A percentile compares a stretch with the other conserved stretches of the same genome.
phyloP scores from a whole-genome alignment of 2,797 vertebrate species.

The Sternarchorhynchus goeldii region DNA sequence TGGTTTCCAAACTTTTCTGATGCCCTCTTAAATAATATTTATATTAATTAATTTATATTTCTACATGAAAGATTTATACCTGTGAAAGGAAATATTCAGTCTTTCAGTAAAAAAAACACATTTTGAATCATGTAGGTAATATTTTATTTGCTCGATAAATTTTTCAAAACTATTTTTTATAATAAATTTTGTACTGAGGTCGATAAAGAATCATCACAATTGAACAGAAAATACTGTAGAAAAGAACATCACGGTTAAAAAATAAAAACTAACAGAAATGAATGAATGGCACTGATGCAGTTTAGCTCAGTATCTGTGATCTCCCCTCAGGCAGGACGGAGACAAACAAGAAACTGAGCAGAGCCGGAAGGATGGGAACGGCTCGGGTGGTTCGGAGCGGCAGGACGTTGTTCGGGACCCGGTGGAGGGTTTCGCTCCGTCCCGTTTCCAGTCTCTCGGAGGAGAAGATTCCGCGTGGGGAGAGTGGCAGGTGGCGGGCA shows the following conservation, averaged over 20 bases:
- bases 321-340: slow-evolving; percentile 41
- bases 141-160: slow-evolving; percentile 67
- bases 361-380: slow-evolving; percentile 75
- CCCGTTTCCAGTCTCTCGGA: slow-evolving; percentile 55
- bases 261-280: slow-evolving; percentile 58
- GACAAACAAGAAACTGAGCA: slow-evolving; percentile 67
- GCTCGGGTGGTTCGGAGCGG: slow-evolving; percentile 60
- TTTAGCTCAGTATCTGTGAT: slow-evolving; percentile 65
- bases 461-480: slow-evolving; percentile 46
- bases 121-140: slow-evolving; percentile 55
- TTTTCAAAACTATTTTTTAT: slow-evolving; percentile 62
- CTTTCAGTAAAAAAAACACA: slow-evolving; percentile 4
- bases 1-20: too few species aligned
- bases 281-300: slow-evolving; percentile 71
- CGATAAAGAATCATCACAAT: slow-evolving; percentile 67
- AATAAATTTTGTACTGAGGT: slow-evolving; percentile 65
- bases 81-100: not conserved
- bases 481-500: slow-evolving; percentile 68
- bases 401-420: slow-evolving; percentile 63
- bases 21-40: too few species aligned
- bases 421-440: slow-evolving; percentile 55
- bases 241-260: slow-evolving; percentile 59
- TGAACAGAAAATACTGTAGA: slow-evolving; percentile 67
- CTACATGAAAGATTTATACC: too few species aligned
- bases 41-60: too few species aligned